Conservation (phyloP, 2,888 invertebrate species). For the Cinara cedri region DNA sequence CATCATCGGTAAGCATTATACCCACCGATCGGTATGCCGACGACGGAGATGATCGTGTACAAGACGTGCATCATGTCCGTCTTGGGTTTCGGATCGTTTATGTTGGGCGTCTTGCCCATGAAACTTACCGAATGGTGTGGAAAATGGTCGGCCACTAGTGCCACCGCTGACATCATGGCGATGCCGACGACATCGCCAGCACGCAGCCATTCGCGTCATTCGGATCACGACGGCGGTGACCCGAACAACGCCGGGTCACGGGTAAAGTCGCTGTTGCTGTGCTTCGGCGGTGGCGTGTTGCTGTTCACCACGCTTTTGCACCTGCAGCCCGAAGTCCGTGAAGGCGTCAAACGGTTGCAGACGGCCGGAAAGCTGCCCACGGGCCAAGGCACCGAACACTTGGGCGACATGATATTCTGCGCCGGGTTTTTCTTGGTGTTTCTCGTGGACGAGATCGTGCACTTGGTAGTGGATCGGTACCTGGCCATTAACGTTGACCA, state of each 20-base stretch:
- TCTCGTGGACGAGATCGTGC: conserved; percentile 70
- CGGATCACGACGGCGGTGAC: conserved; percentile 30
- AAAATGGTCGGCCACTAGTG: conserved; percentile 22
- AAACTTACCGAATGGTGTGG: conserved; percentile 72
- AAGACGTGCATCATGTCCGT: conserved; percentile 81
- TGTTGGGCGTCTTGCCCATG: conserved; percentile 78
- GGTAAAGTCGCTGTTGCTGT: conserved; percentile 68
- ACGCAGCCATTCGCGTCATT: too few relatives aligned
- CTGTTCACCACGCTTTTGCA: conserved; percentile 72
- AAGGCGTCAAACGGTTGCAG: conserved; percentile 66
- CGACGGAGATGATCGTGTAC: conserved; percentile 67
- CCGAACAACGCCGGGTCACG: conserved; percentile 61
- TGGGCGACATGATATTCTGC: conserved; percentile 70
- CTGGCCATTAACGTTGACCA: conserved; percentile 61
- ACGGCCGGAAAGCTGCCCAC: conserved; percentile 64
- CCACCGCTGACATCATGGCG: conserved; percentile 52
- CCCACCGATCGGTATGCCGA: neutral
- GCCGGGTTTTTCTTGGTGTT: conserved; percentile 72
- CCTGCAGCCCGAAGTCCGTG: conserved; percentile 71
- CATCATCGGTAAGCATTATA: too few relatives aligned
- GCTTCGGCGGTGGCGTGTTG: conserved; percentile 73
- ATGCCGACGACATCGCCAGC: too few relatives aligned
- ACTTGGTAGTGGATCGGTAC: conserved; percentile 65
- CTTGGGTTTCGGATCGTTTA: conserved; percentile 76
- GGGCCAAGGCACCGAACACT: conserved; percentile 64